A percentile compares a stretch with the other conserved stretches of the same genome.
These are phyloP conservation scores for Dryas iulia DNA, from an alignment of 1,140 invertebrate genomes.

Conservation along the genomic window DNA sequence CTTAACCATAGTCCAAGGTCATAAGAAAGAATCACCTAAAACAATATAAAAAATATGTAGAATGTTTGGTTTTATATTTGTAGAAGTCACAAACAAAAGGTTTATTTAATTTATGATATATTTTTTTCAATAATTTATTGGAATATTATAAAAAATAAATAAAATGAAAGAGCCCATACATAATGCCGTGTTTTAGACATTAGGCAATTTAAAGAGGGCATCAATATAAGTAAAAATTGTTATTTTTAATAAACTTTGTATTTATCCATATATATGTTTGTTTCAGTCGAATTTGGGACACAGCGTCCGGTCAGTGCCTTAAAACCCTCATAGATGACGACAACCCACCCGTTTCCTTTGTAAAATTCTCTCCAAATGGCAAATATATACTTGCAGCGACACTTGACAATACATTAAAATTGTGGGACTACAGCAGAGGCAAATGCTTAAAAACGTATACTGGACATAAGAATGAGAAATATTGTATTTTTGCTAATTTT, in stretches of 20 bases:
- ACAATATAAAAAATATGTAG: no score
- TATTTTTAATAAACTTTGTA: not conserved
- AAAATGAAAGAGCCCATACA: no score
- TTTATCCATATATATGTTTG: conserved; percentile 25
- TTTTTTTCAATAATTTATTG: no score
- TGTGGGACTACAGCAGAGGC: conserved; percentile 99
- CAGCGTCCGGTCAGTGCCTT: conserved; percentile 98
- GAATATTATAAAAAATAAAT: no score
- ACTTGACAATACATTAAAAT: conserved; percentile 97
- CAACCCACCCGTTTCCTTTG: conserved; percentile 99
- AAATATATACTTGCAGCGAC: conserved; percentile 99
- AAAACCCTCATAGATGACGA: conserved; percentile 99
- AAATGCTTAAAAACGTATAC: conserved; percentile 99
- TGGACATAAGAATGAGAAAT: conserved; percentile 99
- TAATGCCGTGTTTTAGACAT: no score
- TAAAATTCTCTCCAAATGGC: conserved; percentile 99
- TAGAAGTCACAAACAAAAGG: no score
- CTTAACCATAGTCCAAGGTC: no score
- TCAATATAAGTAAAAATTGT: no score
- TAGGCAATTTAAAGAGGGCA: no score
- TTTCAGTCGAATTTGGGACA: conserved; percentile 99
- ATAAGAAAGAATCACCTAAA: no score
- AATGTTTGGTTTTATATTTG: no score
- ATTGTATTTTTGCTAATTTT: conserved; percentile 99
- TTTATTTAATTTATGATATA: no score